A percentile compares a stretch with the other conserved stretches of the same genome.
These are phyloP conservation scores for Gephyroberyx darwinii DNA, from an alignment of 2,797 vertebrate species.

Conservation along the genomic window DNA sequence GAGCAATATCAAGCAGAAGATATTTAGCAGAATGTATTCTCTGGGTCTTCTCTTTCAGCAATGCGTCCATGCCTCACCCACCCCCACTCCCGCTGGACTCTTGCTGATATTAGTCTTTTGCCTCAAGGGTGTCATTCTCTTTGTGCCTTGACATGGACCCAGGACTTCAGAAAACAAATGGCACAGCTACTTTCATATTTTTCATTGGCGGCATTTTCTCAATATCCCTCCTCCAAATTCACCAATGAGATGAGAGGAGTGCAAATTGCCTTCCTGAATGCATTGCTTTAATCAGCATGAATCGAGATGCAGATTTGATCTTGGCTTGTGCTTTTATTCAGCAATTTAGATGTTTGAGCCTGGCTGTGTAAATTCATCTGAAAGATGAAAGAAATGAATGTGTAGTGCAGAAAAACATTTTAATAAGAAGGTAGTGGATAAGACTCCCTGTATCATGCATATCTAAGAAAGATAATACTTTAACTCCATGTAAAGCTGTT, in stretches of 20 bases:
- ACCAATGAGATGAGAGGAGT: conserved; percentile 64
- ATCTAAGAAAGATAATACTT: not conserved
- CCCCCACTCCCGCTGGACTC: not conserved
- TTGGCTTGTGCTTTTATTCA: conserved; percentile 44
- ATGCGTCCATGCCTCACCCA: too few species aligned
- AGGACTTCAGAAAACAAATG: conserved; percentile 21
- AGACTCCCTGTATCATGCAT: not conserved
- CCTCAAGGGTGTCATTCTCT: conserved; percentile 37
- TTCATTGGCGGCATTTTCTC: conserved; percentile 50
- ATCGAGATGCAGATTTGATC: conserved; percentile 65
- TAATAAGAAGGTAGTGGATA: conserved; percentile 23
- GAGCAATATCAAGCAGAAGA: conserved; percentile 9
- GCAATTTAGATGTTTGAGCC: conserved; percentile 45
- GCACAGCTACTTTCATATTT: conserved; percentile 40
- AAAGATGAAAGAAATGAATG: conserved; percentile 27
- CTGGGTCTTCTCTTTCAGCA: too few species aligned
- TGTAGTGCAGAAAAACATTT: conserved; percentile 18
- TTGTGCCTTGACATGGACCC: conserved; percentile 19
- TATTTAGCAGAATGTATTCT: not conserved
- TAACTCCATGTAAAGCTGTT: not conserved
- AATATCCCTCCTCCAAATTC: conserved; percentile 49
- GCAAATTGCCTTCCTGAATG: conserved; percentile 62
- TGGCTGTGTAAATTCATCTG: conserved; percentile 20
- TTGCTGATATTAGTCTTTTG: conserved; percentile 24
- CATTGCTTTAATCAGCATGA: conserved; percentile 64